Percentiles rank a stretch among this genome's conserved stretches.
These are phyloP conservation scores for Ammodytes marinus DNA, from an alignment of 2,113 vertebrate species.

Conservation along the genomic window DNA sequence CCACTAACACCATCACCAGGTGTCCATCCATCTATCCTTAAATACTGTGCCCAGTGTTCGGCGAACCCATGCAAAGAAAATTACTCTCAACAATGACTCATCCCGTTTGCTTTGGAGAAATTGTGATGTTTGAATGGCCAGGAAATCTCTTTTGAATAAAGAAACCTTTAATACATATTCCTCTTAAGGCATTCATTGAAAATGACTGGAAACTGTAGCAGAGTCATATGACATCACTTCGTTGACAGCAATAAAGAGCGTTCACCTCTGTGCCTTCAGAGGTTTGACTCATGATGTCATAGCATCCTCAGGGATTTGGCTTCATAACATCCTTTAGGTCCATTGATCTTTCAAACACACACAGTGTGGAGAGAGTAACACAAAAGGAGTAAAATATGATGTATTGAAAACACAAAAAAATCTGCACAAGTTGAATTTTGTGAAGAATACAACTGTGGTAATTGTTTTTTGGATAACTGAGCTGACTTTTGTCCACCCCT, in stretches of 20 bases:
- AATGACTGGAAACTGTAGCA: background rate
- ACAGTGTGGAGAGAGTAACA: background rate
- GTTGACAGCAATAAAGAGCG: conserved; percentile 36
- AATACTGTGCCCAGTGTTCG: conserved; percentile 15
- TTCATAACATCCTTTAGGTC: conserved; percentile 40
- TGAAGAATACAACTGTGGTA: background rate
- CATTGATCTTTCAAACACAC: conserved; percentile 33
- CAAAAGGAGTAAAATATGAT: background rate
- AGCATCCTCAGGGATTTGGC: conserved; percentile 66
- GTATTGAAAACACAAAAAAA: background rate
- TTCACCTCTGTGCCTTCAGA: conserved; percentile 74
- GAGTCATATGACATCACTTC: background rate
- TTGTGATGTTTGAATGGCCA: conserved; percentile 28
- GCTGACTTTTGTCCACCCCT: background rate
- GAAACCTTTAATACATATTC: conserved; percentile 25
- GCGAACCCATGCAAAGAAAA: conserved; percentile 31
- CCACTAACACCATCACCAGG: conserved; percentile 7
- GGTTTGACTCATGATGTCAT: conserved; percentile 24
- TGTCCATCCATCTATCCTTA: conserved; percentile 9
- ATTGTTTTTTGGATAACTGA: background rate
- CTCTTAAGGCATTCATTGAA: conserved; percentile 1
- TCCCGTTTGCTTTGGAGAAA: conserved; percentile 41
- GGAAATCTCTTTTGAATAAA: conserved; percentile 48
- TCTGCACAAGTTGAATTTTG: background rate
- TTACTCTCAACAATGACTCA: background rate